Base-by-base conservation (phyloP, 2,888 invertebrate species). In the Crocallis elinguaria region DNA sequence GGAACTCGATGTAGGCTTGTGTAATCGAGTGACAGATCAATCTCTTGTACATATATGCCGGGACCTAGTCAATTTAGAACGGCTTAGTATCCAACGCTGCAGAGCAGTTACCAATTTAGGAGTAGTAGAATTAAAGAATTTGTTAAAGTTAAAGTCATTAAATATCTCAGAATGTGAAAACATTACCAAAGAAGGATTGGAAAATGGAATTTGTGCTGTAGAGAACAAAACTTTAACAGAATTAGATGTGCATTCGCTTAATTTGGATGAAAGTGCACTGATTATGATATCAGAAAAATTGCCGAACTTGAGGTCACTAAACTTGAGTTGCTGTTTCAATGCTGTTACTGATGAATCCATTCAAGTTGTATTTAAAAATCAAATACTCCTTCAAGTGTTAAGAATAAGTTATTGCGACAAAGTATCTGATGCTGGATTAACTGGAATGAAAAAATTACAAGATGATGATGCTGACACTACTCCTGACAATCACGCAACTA, bases 131-230 rank as follows among this genome's bases (percentile, higher is more conserved):
- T 70, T 96, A 29, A 73, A 85, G 16, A 90, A 92, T 49, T 77
- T 95, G 5, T 88, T 84, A 41, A 88, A 92, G 38, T 75, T 96
- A 4, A 92, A 89, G 64, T 82, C 83, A 12, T 73, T 96, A 37
- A 94, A 95, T 71, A 92, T 96, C 38, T 94, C 95, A 0, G 93
- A 94, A 60, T 94, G 95, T 75, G 94, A 94, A 74, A 85, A 92
- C 46, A 86, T 95, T 19, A 93, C 93, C 17, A 93, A 93, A 56
- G 88, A 88, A 32, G 94, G 95, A 0, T 82, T 95, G 21, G 86
- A 92, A 49, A 88, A 91, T 36, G 95, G 95, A 6, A 79, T 95
- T 9, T 94, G 93, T 71, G 37, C 71, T 62, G 82, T 77, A 54
- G 82, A 77, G 53, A 94, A 94, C 70, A 44, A 59, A n/a, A 79